phyloP scores from a whole-genome alignment of 2,888 invertebrate species.

The Ochropleura plecta region DNA sequence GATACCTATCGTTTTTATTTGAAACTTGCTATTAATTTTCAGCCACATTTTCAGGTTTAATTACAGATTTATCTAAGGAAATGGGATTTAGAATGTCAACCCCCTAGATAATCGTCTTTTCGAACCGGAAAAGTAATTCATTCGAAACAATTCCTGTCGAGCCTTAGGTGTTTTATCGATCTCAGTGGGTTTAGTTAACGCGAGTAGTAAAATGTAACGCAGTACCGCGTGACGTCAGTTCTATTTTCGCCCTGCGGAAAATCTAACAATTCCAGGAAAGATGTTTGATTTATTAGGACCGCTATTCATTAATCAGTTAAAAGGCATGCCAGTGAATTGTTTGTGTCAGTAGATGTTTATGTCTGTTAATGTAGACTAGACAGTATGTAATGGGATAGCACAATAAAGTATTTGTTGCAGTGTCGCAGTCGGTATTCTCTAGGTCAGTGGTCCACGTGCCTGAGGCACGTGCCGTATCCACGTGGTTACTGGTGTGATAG shows the following conservation, averaged over 20 bases:
- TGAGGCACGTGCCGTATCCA: conserved; percentile 56
- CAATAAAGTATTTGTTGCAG: conserved; percentile 50
- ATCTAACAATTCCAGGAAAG: conserved; percentile 60
- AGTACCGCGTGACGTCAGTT: conserved; percentile 56
- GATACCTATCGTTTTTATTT: conserved; percentile 52
- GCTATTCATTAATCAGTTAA: conserved; percentile 35
- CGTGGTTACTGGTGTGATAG: conserved; percentile 48
- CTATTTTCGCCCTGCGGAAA: conserved; percentile 53
- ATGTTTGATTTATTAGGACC: conserved; percentile 58
- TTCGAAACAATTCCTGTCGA: conserved; percentile 59
- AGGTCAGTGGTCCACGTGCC: conserved; percentile 54
- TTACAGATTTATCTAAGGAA: conserved; percentile 48
- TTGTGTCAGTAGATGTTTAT: conserved; percentile 28
- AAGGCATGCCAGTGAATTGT: conserved; percentile 27
- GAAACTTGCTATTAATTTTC: conserved; percentile 47
- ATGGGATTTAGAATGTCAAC: conserved; percentile 43
- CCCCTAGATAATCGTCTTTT: conserved; percentile 44
- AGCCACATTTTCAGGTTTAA: conserved; percentile 40
- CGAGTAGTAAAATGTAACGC: conserved; percentile 61
- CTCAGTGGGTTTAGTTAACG: conserved; percentile 53
- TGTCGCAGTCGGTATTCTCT: conserved; percentile 36
- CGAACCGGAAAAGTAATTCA: conserved; percentile 50
- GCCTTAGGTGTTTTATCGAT: conserved; percentile 62
- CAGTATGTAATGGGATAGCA: conserved; percentile 42
- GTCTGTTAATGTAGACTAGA: conserved; percentile 33